A percentile compares a stretch with the other conserved stretches of the same genome.
phyloP scores from a whole-genome alignment of 1,140 invertebrate genomes.

The Euborellia annulipes region DNA sequence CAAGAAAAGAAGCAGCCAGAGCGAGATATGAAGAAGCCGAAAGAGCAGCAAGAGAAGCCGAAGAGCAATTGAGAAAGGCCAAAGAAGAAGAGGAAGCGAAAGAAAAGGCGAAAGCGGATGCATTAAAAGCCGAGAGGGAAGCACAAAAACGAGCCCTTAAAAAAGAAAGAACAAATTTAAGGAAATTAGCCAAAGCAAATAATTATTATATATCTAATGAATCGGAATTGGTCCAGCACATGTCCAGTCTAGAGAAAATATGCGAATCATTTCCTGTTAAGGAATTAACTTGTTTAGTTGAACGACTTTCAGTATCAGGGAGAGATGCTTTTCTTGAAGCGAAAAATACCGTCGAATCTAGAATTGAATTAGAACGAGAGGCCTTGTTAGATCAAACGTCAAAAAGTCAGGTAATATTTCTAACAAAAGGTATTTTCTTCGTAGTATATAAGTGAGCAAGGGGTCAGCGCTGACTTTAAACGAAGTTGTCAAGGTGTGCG shows the following conservation, averaged over 20 bases:
- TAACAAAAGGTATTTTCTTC: no score
- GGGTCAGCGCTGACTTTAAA: no score
- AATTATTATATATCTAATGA: constrained; percentile 68
- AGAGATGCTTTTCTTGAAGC: constrained; percentile 46
- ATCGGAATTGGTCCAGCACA: constrained; percentile 58
- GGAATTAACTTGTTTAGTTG: constrained; percentile 37
- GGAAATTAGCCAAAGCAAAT: constrained; percentile 71
- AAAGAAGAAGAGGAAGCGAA: constrained; percentile 71
- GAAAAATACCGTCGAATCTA: constrained; percentile 50
- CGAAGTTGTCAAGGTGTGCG: no score
- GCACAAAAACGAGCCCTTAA: constrained; percentile 65
- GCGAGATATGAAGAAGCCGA: constrained; percentile 74
- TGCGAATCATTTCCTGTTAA: constrained; percentile 55
- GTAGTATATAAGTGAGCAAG: no score
- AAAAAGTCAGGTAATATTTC: no score
- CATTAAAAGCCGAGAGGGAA: constrained; percentile 74
- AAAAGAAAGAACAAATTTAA: constrained; percentile 69
- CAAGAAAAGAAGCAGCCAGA: constrained; percentile 75
- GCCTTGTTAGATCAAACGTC: constrained; percentile 33
- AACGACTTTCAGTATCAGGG: constrained; percentile 45
- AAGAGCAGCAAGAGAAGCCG: constrained; percentile 40
- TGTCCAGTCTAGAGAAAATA: constrained; percentile 80
- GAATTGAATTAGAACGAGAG: constrained; percentile 58
- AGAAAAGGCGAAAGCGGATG: constrained; percentile 60
- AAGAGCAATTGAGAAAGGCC: constrained; percentile 44